Evolutionary conservation across 2,888 invertebrate genomes (phyloP).

Genomic region (Harmothoe impar): DNA sequence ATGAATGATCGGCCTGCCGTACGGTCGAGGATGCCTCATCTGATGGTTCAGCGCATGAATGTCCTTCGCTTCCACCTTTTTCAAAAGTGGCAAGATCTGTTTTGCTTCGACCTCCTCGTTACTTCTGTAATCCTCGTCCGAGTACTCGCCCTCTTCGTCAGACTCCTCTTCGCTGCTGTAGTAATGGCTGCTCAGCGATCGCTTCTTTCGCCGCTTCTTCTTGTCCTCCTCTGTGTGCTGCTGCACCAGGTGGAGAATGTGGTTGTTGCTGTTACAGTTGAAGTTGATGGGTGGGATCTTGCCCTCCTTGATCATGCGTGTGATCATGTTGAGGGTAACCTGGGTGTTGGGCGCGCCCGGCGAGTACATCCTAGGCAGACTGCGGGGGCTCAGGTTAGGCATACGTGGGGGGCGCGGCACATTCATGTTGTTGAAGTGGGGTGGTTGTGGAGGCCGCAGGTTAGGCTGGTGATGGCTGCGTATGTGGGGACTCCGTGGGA

Average conservation of each 20-base stretch:
- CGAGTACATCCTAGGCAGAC: background rate
- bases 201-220: background rate
- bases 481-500: background rate
- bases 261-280: conserved; percentile 56
- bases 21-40: background rate
- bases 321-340: background rate
- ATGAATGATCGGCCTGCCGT: conserved; percentile 22
- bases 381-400: background rate
- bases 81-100: background rate
- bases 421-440: background rate
- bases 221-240: background rate
- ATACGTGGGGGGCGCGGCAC: background rate
- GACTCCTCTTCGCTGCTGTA: background rate
- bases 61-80: background rate
- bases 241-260: background rate
- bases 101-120: background rate
- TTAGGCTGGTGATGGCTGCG: background rate
- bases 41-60: background rate
- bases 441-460: background rate
- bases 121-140: background rate
- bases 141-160: background rate
- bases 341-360: conserved; percentile 9
- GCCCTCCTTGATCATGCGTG: conserved; percentile 7
- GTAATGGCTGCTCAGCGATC: background rate
- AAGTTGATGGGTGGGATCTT: conserved; percentile 56